Base-by-base conservation (phyloP, 1,140 invertebrate genomes). In the Tribolium castaneum region DNA sequence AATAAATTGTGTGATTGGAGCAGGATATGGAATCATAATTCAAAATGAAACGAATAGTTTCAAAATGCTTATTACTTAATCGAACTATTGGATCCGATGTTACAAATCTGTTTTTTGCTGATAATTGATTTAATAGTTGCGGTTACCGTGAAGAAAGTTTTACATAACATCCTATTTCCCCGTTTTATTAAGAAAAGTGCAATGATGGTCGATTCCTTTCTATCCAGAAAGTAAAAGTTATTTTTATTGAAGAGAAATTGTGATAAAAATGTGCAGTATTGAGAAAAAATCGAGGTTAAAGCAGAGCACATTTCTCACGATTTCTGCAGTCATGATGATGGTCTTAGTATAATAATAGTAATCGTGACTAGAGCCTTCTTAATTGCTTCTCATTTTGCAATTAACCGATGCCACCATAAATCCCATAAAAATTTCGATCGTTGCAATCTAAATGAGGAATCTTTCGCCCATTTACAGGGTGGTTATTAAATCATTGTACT, bases 321-420 rank as follows among this genome's bases (percentile, higher is more conserved):
- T 25, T 30, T 25, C 54, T 59, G 54, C n/a, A 25, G 54, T 59
- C 19, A 25, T 59, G 19, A 7, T 59, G 14, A 59, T 59, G 16
- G 14, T 59, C 16, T 22, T 22, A 25, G 10, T 12, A 22, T 59
- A 59, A 59, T 59, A 59, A 59, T 59, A 59, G 19, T 12, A 30
- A 59, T 59, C 54, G 54, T 59, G 54, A 59, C 54, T 59, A 30
- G 54, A 59, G 7, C 22, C 54, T 6, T 59, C 54, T 45, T 59
- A 59, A 59, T 59, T 59, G 54, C 54, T 22, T 59, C 54, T 59
- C 19, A 59, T 59, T 59, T 59, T 30, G 54, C 54, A 59, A 59
- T 59, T 59, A 59, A 59, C 54, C 16, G 14, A 7, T 52, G 13
- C 49, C 52, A 56, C 52, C 16, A 56, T 56, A 56, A 56, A 56